Evolutionary conservation across 2,113 vertebrate genomes (phyloP).

Genomic region (Myrmecobius fasciatus): DNA sequence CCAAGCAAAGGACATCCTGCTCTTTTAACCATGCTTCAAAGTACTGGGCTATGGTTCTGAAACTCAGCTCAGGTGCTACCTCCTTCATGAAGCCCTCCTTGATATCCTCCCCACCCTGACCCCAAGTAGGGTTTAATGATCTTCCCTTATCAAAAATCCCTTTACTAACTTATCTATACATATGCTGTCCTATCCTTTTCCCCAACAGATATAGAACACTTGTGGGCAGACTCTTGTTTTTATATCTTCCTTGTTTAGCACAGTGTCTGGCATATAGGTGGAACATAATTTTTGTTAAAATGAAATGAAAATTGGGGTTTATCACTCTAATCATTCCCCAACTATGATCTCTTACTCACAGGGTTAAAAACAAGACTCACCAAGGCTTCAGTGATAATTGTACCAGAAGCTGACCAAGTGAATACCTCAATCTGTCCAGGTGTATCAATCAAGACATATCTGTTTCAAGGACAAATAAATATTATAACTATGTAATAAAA

Average conservation of each 20-base stretch:
- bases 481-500: neutral
- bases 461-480: conserved; percentile 71
- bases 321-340: neutral
- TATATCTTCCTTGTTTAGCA: neutral
- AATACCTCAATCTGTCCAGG: conserved; percentile 99
- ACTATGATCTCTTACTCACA: neutral
- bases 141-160: neutral
- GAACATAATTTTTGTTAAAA: neutral
- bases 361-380: conserved; percentile 80
- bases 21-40: neutral
- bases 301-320: neutral
- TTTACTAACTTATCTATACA: neutral
- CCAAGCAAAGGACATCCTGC: neutral
- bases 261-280: neutral
- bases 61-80: neutral
- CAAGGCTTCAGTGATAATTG: conserved; percentile 97
- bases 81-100: neutral
- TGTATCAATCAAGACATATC: conserved; percentile 97
- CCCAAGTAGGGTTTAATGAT: neutral
- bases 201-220: neutral
- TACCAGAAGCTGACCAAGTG: conserved; percentile 98
- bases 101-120: neutral
- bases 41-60: neutral
- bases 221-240: neutral
- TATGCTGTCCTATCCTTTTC: neutral